Conservation (phyloP, 2,797 vertebrate species). For the Acrocephalus scirpaceus region DNA sequence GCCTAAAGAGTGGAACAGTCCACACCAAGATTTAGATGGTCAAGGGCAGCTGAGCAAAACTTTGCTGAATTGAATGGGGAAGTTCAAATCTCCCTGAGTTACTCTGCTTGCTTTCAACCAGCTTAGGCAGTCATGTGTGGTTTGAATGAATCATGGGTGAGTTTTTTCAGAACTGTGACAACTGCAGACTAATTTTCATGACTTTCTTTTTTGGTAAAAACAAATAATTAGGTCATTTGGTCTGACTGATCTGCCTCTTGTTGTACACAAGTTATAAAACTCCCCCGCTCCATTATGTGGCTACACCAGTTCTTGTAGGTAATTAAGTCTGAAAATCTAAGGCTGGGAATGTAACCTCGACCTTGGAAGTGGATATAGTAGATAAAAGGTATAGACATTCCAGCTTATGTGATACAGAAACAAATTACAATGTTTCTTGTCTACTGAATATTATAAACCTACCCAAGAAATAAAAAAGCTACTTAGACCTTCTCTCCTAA, state of each 20-base stretch:
- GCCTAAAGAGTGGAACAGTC: background rate
- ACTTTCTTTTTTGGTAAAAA: background rate
- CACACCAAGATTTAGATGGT: background rate
- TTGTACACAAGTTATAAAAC: background rate
- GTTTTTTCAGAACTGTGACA: background rate
- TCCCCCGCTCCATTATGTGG: background rate
- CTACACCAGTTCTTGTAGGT: background rate
- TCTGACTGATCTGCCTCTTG: background rate
- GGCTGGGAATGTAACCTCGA: background rate
- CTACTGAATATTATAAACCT: background rate
- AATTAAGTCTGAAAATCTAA: background rate
- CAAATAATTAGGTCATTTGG: background rate
- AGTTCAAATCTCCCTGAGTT: background rate
- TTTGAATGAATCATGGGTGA: background rate
- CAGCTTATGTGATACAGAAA: background rate
- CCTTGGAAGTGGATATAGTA: background rate
- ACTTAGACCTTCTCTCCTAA: background rate
- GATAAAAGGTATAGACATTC: background rate
- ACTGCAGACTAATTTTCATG: background rate
- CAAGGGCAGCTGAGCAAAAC: background rate
- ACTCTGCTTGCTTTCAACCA: background rate
- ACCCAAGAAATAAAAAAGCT: background rate
- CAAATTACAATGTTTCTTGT: background rate
- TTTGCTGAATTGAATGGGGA: background rate
- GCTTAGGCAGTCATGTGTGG: accelerated